Evolutionary conservation across 2,797 vertebrate species (phyloP), one percentile per base, ranked within the genome.

Genomic region (Chrosomus eos): DNA sequence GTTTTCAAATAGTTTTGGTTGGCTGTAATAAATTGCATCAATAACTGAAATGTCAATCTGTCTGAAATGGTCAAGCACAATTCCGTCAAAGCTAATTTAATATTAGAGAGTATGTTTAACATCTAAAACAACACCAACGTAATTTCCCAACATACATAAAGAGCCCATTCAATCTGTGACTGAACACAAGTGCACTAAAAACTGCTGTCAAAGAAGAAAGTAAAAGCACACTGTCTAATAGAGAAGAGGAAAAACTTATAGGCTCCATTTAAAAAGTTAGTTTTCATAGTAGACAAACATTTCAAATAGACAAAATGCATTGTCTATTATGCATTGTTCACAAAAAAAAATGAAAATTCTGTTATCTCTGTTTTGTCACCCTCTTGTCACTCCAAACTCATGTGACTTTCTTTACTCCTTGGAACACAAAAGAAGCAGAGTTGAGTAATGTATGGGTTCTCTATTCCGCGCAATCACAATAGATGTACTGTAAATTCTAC

Each of bases 201-300:
- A 72, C 48, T 33, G 23, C 75, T 83, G 33, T 72, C 45, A 60
- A 73, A 87, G 78, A 82, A 86, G 66, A 10, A 67, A 62, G 45
- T 64, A 83, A 84, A 82, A 72, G 26, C 68, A 45, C 33, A 72
- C 51, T 7, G 60, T 82, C 68, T 80, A 51, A 66, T 45, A 53
- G 38, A 72, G 64, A 85, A 60, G 75, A 82, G 7, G 7, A 58
- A 45, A 45, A 77, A 40, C n/a, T 40, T 66, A 85, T 76, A 75
- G 40, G 3, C 11, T 40, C 58, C 62, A 87, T 77, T 87, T 45
- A 45, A 82, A 85, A 67, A 84, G 67, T 80, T 85, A 23, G 64
- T 8, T 26, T 66, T 28, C 45, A 81, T 38, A n/a, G 14, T 23
- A 62, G 36, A 14, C 14, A 0, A 70, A 48, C 26, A 1, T 70